These are phyloP conservation scores for Psix sp. DNA, from an alignment of 1,140 invertebrate species.

Conservation along the genomic window DNA sequence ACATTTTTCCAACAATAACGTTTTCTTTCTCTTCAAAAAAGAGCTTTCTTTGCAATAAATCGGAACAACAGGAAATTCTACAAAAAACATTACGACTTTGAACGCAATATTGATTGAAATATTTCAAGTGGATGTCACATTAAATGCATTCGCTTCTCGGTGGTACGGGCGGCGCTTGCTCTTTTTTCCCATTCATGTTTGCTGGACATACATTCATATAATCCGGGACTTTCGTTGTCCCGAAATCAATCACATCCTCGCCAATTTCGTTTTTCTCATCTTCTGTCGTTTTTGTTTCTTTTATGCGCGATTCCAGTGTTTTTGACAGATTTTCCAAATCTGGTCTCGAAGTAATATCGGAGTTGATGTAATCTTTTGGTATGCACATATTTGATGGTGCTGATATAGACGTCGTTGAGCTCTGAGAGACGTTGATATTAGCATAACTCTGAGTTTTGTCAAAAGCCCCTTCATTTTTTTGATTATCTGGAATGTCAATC, in stretches of 20 bases:
- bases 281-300: not conserved
- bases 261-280: slow-evolving; percentile 6
- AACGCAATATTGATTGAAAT: slow-evolving; percentile 38
- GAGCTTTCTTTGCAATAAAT: too few relatives aligned
- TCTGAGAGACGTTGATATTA: slow-evolving; percentile 54
- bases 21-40: too few relatives aligned
- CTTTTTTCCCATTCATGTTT: slow-evolving; percentile 49
- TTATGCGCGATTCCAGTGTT: not conserved
- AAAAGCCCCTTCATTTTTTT: slow-evolving; percentile 23
- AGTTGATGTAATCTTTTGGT: slow-evolving; percentile 67
- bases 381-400: slow-evolving; percentile 69
- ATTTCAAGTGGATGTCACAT: slow-evolving; percentile 44
- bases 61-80: slow-evolving; percentile 14
- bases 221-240: slow-evolving; percentile 46
- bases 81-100: slow-evolving; percentile 21
- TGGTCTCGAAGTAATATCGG: slow-evolving; percentile 9
- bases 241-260: slow-evolving; percentile 26
- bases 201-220: slow-evolving; percentile 68
- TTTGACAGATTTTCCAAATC: slow-evolving; percentile 14
- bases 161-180: slow-evolving; percentile 68
- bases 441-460: slow-evolving; percentile 60
- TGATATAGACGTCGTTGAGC: slow-evolving; percentile 29
- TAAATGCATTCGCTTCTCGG: slow-evolving; percentile 63
- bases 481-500: slow-evolving; percentile 47
- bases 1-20: too few relatives aligned